Conservation (phyloP, 2,888 invertebrate genomes). For the Neelides folsomi region DNA sequence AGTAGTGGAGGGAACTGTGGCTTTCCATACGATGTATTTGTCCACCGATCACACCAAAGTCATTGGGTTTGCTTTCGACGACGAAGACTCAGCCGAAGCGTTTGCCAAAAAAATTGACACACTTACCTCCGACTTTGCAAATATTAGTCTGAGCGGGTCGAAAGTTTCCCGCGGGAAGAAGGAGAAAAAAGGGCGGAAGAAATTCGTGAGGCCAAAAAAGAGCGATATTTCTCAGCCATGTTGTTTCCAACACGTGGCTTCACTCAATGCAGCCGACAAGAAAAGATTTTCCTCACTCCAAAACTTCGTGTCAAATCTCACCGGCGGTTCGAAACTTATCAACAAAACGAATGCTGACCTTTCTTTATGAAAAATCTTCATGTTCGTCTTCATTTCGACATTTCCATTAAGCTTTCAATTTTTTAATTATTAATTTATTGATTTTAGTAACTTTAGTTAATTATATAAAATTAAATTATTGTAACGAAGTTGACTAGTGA, state of each 20-base stretch:
- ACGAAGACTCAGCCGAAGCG: conserved; percentile 54
- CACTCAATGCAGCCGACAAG: conserved; percentile 26
- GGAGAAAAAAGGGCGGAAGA: conserved; percentile 38
- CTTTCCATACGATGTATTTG: conserved; percentile 67
- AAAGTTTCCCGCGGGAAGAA: conserved; percentile 43
- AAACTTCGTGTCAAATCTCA: conserved; percentile 17
- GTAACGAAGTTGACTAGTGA: too few relatives aligned
- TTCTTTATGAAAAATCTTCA: too few relatives aligned
- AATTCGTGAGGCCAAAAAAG: conserved; percentile 48
- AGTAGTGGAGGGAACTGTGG: conserved; percentile 42
- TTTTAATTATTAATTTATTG: too few relatives aligned
- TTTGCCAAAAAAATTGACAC: conserved; percentile 56
- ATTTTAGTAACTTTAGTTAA: too few relatives aligned
- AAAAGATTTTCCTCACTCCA: conserved; percentile 29
- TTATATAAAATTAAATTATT: too few relatives aligned
- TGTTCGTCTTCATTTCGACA: too few relatives aligned
- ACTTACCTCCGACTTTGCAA: conserved; percentile 60
- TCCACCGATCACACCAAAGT: conserved; percentile 61
- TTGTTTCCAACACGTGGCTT: conserved; percentile 67
- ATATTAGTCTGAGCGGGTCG: conserved; percentile 60
- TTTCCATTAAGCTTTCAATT: too few relatives aligned
- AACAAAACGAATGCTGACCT: too few relatives aligned
- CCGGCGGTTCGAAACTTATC: too few relatives aligned
- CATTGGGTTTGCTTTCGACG: conserved; percentile 68
- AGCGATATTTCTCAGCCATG: conserved; percentile 71